phyloP scores from a whole-genome alignment of 2,888 invertebrate species.

The Ypsolopha sequella region DNA sequence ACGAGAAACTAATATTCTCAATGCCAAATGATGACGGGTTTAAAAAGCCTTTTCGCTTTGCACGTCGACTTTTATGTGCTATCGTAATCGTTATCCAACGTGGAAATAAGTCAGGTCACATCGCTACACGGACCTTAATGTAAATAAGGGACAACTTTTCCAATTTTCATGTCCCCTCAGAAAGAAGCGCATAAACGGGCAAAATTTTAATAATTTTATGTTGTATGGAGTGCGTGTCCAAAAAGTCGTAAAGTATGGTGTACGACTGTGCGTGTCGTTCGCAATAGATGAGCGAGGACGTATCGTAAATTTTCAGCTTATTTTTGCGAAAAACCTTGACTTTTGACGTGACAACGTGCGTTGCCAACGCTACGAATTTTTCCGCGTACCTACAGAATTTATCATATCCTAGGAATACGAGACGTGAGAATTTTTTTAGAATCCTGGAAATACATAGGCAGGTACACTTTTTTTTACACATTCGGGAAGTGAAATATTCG shows the following conservation, averaged over 20 bases:
- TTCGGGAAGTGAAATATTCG: too few relatives aligned
- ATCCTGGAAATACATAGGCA: too few relatives aligned
- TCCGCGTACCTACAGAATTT: too few relatives aligned
- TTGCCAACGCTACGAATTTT: too few relatives aligned
- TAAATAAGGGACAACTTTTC: slow-evolving; percentile 31
- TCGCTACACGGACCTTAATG: neutral
- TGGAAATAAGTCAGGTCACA: neutral
- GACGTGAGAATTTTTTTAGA: too few relatives aligned
- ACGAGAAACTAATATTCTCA: slow-evolving; percentile 18
- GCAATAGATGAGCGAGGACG: slow-evolving; percentile 47
- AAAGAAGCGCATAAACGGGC: slow-evolving; percentile 37
- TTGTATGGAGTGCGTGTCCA: slow-evolving; percentile 46
- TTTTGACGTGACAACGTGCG: slow-evolving; percentile 20
- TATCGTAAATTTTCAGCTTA: slow-evolving; percentile 50
- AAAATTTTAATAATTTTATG: slow-evolving; percentile 50
- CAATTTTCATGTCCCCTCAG: slow-evolving; percentile 35
- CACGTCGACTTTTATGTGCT: neutral
- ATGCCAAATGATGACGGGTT: neutral
- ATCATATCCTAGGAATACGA: too few relatives aligned
- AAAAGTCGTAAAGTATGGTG: slow-evolving; percentile 34
- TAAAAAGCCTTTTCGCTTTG: neutral
- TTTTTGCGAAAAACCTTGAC: slow-evolving; percentile 38
- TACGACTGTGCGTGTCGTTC: slow-evolving; percentile 36
- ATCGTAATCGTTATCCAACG: neutral
- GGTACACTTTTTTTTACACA: too few relatives aligned